Base-by-base conservation (phyloP, 2,113 vertebrate species). In the Rhadina sibilatrix region DNA sequence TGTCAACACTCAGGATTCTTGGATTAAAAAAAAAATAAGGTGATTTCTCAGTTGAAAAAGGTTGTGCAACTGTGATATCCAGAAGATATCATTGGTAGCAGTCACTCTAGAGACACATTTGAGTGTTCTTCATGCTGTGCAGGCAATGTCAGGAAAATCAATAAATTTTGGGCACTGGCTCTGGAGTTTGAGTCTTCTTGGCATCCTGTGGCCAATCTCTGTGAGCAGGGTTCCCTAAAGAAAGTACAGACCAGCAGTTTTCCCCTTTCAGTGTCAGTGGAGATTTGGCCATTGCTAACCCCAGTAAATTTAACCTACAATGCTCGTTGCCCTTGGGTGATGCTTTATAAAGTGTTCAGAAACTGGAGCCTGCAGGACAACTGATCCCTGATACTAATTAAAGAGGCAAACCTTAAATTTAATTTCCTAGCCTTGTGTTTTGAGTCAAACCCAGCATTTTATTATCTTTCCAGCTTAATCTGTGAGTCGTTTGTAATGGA, bases 401-500 rank as follows among this genome's bases (percentile, higher is more conserved):
- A 90, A 57, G 35, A 74, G 14, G 25, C 28, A 80, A 78, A 80
- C 14, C 13, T 70, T 61, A 40, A 30, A 30, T 60, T 80, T 11
- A 20, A 52, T 87, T 85, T 94, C 91, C 71, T 83, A 74, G 20
- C 61, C 27, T 83, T 83, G 70, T 5, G 1, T 63, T 85, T 69
- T 2, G 1, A 47, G 30, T 95, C 59, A 85, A 90, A 80, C 35
- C 15, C 28, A 90, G 50, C 19, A 20, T 80, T 70, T 86, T 66
- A 80, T 65, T 83, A 31, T 56, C 44, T 90, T 88, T 78, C 27
- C 72, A 89, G 56, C 27, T 78, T 88, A 81, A 90, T 64, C 78
- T 60, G 19, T 27, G 30, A 91, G 66, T 72, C 5, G 80, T 87
- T 83, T 77, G 46, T 86, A 77, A 74, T 63, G 82, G 8, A 1